A percentile compares a stretch with the other conserved stretches of the same genome.
Evolutionary conservation across 2,888 invertebrate species (phyloP).

Genomic region (Ectemnius cavifrons): DNA sequence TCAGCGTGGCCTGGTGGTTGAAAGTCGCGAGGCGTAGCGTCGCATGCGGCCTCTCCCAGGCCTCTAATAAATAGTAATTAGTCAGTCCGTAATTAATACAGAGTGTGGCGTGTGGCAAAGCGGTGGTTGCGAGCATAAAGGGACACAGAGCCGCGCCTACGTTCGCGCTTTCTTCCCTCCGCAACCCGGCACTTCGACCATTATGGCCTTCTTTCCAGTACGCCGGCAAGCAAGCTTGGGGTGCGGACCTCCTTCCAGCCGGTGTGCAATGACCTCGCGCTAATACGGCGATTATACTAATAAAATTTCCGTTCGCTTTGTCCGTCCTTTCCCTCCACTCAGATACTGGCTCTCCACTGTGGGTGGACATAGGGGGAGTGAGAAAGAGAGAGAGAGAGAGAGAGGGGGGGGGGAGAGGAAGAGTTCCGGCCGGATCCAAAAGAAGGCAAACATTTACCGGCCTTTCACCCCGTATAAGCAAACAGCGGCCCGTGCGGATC

Average conservation of each 20-base stretch:
- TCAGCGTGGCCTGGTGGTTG: conserved; percentile 20
- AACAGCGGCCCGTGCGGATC: conserved; percentile 53
- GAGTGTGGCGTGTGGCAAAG: conserved; percentile 28
- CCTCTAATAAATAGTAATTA: conserved; percentile 66
- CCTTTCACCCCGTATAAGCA: conserved; percentile 48
- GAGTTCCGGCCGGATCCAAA: conserved; percentile 46
- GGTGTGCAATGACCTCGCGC: conserved; percentile 40
- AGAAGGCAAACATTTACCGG: conserved; percentile 63
- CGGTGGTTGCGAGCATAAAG: conserved; percentile 18
- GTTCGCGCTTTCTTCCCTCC: conserved; percentile 3
- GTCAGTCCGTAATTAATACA: conserved; percentile 62
- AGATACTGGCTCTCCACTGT: neutral
- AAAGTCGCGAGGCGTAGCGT: conserved; percentile 27
- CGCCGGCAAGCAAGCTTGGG: neutral
- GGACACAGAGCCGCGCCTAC: conserved; percentile 14
- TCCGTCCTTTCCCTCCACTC: neutral
- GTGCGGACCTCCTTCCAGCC: conserved; percentile 9
- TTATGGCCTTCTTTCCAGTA: conserved; percentile 7
- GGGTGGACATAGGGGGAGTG: conserved; percentile 14
- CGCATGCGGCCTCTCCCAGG: conserved; percentile 28
- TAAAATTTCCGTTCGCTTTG: conserved; percentile 64
- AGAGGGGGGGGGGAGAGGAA: conserved; percentile 25
- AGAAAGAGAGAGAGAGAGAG: conserved; percentile 18
- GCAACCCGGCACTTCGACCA: neutral
- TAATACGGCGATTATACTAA: conserved; percentile 59